These are phyloP conservation scores for Synergus umbraculus DNA, from an alignment of 2,888 invertebrate species.

Conservation along the genomic window DNA sequence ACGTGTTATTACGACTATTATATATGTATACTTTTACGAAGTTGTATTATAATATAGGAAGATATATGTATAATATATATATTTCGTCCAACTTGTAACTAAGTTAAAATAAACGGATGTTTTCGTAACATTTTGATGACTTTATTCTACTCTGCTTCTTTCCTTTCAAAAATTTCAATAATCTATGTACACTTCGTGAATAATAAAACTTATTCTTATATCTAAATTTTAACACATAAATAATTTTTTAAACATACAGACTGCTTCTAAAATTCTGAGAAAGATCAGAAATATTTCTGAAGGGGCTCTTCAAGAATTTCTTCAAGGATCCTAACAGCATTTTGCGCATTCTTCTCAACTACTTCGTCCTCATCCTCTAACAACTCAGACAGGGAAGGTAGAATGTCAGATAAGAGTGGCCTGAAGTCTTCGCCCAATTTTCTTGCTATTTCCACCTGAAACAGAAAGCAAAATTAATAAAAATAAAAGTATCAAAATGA, in stretches of 20 bases:
- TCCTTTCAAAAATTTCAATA: neutral
- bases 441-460: slow-evolving; percentile 85
- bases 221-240: neutral
- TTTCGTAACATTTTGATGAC: slow-evolving; percentile 57
- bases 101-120: slow-evolving; percentile 70
- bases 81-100: slow-evolving; percentile 70
- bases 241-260: neutral
- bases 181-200: too few relatives aligned
- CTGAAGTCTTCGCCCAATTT: slow-evolving; percentile 94
- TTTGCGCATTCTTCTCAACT: slow-evolving; percentile 89
- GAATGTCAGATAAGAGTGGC: slow-evolving; percentile 92
- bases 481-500: slow-evolving; percentile 30
- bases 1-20: neutral
- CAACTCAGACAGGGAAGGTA: slow-evolving; percentile 95
- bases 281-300: slow-evolving; percentile 90
- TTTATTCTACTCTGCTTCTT: neutral
- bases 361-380: slow-evolving; percentile 92
- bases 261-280: neutral
- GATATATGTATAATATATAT: slow-evolving; percentile 64
- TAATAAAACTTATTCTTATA: too few relatives aligned
- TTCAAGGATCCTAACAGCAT: slow-evolving; percentile 90
- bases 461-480: slow-evolving; percentile 29
- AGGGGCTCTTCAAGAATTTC: slow-evolving; percentile 92
- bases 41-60: slow-evolving; percentile 62
- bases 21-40: slow-evolving; percentile 46